Conservation (phyloP, 2,888 invertebrate genomes). For the Cheiracanthium punctorium region DNA sequence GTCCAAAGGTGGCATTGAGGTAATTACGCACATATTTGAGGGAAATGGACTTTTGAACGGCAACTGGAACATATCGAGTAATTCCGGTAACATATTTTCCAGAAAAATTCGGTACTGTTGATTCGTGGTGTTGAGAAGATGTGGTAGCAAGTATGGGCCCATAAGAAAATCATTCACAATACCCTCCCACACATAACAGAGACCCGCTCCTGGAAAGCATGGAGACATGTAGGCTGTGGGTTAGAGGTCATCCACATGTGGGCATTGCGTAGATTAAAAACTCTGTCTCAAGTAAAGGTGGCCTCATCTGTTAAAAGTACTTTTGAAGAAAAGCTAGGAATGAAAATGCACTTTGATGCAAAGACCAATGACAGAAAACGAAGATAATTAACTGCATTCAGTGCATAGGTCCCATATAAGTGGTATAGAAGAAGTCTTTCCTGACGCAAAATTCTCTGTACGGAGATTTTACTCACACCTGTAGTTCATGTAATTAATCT, state of each 20-base stretch:
- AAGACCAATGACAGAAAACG: no score
- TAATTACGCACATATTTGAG: constrained; percentile 16
- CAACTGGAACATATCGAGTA: constrained; percentile 8
- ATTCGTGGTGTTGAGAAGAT: background rate
- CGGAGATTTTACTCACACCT: background rate
- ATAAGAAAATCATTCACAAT: constrained; percentile 19
- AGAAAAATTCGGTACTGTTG: constrained; percentile 2
- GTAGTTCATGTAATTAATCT: constrained; percentile 9
- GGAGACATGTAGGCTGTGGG: background rate
- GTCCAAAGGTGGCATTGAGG: background rate
- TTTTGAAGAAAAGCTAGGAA: no score
- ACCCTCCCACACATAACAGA: background rate
- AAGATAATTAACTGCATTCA: no score
- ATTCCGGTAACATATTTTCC: constrained; percentile 3
- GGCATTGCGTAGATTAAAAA: background rate
- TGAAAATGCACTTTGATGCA: no score
- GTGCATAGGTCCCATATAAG: no score
- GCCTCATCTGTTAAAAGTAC: background rate
- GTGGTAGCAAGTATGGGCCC: background rate
- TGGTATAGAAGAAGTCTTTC: no score
- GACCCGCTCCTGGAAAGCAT: background rate
- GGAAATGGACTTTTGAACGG: constrained; percentile 4
- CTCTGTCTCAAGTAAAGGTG: background rate
- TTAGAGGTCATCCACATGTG: background rate
- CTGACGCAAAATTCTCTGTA: background rate